Conservation (phyloP, 2,888 invertebrate species). For the Smittia sp. region DNA sequence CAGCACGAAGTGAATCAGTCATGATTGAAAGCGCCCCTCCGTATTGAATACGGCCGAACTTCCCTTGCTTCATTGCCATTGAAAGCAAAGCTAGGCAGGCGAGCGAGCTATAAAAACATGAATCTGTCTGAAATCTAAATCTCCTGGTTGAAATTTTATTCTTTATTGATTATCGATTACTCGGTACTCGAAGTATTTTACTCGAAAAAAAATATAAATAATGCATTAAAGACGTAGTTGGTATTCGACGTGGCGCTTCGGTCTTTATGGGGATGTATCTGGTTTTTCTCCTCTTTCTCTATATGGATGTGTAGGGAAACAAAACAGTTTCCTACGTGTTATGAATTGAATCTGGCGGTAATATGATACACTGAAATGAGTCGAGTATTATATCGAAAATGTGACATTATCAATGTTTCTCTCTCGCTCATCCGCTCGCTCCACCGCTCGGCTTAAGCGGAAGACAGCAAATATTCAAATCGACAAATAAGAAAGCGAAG, state of each 20-base stretch:
- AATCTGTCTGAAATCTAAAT: conserved; percentile 29
- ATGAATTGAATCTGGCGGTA: conserved; percentile 29
- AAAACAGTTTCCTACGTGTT: conserved; percentile 40
- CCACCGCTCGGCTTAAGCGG: neutral
- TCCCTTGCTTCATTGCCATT: neutral
- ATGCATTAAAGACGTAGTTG: conserved; percentile 38
- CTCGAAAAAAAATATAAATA: conserved; percentile 31
- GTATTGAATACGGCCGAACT: neutral
- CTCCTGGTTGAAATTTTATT: conserved; percentile 36
- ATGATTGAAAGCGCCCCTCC: conserved; percentile 5
- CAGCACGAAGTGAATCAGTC: neutral
- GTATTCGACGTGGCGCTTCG: conserved; percentile 32
- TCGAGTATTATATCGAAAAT: conserved; percentile 31
- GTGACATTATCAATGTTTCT: conserved; percentile 40
- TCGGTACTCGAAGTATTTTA: conserved; percentile 6
- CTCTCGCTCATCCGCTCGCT: too few relatives aligned
- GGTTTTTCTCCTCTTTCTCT: neutral
- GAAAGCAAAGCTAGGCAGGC: too few relatives aligned
- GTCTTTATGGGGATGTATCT: conserved; percentile 32
- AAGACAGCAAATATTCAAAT: conserved; percentile 15
- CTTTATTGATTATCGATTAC: conserved; percentile 41
- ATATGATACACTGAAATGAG: conserved; percentile 37
- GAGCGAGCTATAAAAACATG: conserved; percentile 2
- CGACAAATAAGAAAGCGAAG: neutral
- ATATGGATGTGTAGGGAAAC: conserved; percentile 33